A percentile compares a stretch with the other conserved stretches of the same genome.
These are phyloP conservation scores for Brachionus manjavacas DNA, from an alignment of 1,140 invertebrate species.

Conservation along the genomic window DNA sequence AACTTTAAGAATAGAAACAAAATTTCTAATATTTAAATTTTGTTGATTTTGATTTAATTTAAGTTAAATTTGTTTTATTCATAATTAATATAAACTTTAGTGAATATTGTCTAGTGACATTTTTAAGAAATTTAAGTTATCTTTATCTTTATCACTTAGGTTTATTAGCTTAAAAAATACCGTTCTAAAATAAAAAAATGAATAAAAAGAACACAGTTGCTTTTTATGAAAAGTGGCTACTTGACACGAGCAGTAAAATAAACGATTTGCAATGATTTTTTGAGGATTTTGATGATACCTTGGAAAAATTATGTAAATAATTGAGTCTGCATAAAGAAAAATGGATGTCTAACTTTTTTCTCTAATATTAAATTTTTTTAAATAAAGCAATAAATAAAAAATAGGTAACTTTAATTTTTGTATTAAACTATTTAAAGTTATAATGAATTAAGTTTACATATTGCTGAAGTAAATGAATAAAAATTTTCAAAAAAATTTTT, in stretches of 20 bases:
- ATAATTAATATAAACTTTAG: not conserved
- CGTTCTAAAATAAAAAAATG: no score
- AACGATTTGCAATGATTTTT: not conserved
- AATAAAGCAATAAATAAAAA: no score
- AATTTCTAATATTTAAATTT: not conserved
- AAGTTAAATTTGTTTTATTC: not conserved
- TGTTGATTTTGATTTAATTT: not conserved
- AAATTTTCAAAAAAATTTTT: no score
- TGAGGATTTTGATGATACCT: not conserved
- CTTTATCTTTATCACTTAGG: not conserved
- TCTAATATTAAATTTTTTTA: no score
- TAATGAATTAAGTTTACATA: no score
- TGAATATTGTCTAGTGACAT: not conserved
- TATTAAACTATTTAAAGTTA: no score
- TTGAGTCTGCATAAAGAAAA: not conserved
- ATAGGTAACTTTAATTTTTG: no score
- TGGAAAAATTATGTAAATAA: not conserved
- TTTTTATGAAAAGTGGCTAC: not conserved
- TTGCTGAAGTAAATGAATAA: no score
- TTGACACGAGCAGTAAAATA: not conserved
- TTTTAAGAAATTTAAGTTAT: not conserved
- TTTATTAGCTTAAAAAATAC: not conserved
- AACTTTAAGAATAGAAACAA: not conserved
- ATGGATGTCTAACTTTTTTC: no score
- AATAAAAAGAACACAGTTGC: not conserved